Base-by-base conservation (phyloP, 2,113 vertebrate genomes). In the Vulpes lagopus region DNA sequence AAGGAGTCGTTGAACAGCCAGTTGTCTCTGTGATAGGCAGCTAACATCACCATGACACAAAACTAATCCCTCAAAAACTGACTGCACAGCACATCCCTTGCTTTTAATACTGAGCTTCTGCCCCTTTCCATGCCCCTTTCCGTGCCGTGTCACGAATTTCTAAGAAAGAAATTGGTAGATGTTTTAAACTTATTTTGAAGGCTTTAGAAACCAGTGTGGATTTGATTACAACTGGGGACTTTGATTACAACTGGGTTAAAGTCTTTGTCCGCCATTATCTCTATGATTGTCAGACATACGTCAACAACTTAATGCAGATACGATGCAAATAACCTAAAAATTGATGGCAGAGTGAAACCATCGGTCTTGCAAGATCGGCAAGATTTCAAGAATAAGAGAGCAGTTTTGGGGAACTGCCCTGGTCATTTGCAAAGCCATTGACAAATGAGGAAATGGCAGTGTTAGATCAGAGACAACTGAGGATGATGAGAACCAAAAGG, bases 101-200 rank as follows among this genome's bases (percentile, higher is more conserved):
- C 16, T 88, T 89, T 83, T 49, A 94, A 94, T 79, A 82, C 62
- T 64, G 43, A 88, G 51, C 51, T 89, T 65, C 49, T 35, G 49
- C 5, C 17, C 14, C 51, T 53, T 17, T 38, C 23, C 23, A 0
- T 2, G n/a, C n/a, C n/a, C n/a, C n/a, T n/a, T n/a, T n/a, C n/a
- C n/a, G 99, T 85, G 99, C 99, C 0, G 99, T 99, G 83, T 99
- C 99, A 93, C 99, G 99, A 93, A 99, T 99, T 98, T 99, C 99
- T 51, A 99, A 99, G 99, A 99, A 99, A 96, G 99, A 99, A 99
- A 99, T 99, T 60, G 99, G 99, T 12, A 99, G 99, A n/a, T 99
- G 99, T 98, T 99, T 99, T 97, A 99, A 99, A 94, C 99, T 99
- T 55, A 99, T 99, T 98, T 98, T 99, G 98, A 99, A 99, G 98